Base-by-base conservation (phyloP, 2,888 invertebrate genomes). In the Lordiphosa fenestrarum region DNA sequence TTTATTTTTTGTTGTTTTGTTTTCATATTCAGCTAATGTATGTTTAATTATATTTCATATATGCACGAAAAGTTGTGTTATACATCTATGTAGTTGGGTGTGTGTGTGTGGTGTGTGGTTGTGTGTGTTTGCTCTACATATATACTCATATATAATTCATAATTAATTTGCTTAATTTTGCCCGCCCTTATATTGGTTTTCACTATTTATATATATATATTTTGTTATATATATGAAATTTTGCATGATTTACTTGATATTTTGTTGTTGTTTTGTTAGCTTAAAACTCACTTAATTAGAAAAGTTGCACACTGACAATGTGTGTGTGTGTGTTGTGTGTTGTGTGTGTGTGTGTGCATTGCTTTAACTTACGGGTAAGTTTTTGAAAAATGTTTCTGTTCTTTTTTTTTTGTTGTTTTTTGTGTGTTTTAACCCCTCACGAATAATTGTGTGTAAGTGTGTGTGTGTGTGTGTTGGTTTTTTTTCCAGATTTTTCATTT, bases 181-280 rank as follows among this genome's bases (percentile, higher is more conserved):
- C 81, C 81, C 81, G 80, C 81, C 81, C 81, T 80, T 82, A 82
- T 83, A 82, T 74, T 66, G 61, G 56, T 69, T 73, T 73, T 72
- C 59, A 82, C 78, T 75, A 71, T 70, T 73, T 64, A 65, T 69
- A 48, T 57, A 56, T 60, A 25, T 54, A 42, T 63, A 15, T 68
- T 75, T 77, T 75, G 74, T 63, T 67, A 63, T 57, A 56, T 73
- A 55, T 69, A 63, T 64, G 75, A 66, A 64, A 71, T 71, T 82
- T 82, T 50, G 80, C 63, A 59, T 78, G 72, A 75, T 74, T 76
- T 74, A 68, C 25, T 67, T 73, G 75, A 74, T 71, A 72, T 71
- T 71, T 81, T 64, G 15, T 58, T 62, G 53, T 54, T 67, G 47
- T 57, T 42, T 49, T 70, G 73, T 67, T 83, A 60, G 62, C 82